Conservation (phyloP, 2,113 vertebrate species). For the Toxostoma redivivum region DNA sequence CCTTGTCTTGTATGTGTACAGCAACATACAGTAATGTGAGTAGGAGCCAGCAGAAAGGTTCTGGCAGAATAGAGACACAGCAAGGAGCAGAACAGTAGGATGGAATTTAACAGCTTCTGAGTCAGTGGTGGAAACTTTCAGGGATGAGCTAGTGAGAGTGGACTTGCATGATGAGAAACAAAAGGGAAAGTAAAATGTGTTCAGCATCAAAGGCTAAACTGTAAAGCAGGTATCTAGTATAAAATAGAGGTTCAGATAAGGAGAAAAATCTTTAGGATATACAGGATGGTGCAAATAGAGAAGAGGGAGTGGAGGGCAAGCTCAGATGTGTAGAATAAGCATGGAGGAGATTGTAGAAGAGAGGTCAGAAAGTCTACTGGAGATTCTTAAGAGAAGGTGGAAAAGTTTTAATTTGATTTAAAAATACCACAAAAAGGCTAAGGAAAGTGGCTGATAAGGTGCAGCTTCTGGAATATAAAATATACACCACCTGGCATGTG, state of each 20-base stretch:
- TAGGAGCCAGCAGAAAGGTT: not conserved
- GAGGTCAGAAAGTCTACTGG: not conserved
- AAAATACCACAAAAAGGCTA: not conserved
- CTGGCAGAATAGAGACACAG: not conserved
- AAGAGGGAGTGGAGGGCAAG: not conserved
- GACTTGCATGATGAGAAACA: not conserved
- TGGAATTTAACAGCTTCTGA: not conserved
- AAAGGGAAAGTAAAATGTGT: not conserved
- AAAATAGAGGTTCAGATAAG: not conserved
- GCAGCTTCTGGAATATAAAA: not conserved
- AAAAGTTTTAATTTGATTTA: slow-evolving; percentile 8
- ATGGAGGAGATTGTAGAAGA: not conserved
- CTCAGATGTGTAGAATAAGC: not conserved
- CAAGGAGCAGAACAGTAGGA: not conserved
- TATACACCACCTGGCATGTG: fast-evolving
- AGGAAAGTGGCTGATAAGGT: not conserved
- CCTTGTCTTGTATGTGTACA: not conserved
- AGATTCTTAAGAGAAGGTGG: not conserved
- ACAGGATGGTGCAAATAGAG: not conserved
- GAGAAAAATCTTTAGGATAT: not conserved
- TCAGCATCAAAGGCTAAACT: not conserved
- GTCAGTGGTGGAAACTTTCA: not conserved
- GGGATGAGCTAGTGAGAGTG: not conserved
- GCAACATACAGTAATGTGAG: not conserved
- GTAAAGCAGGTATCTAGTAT: not conserved